Conservation (phyloP, 2,113 vertebrate species). For the Oriolus oriolus region DNA sequence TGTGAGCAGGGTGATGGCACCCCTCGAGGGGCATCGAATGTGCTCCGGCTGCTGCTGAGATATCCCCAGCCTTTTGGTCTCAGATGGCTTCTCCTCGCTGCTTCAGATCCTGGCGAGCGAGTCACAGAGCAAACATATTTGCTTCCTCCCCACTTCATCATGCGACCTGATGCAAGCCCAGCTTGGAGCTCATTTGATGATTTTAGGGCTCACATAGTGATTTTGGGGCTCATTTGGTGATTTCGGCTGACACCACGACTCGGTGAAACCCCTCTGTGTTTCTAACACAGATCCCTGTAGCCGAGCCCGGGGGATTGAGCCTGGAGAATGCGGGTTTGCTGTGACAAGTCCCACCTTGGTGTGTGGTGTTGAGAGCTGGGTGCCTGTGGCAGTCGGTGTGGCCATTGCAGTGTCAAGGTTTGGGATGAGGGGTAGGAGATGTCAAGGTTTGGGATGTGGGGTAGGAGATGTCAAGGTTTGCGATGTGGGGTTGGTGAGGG, state of each 20-base stretch:
- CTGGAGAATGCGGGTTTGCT: not conserved
- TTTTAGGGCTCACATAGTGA: not conserved
- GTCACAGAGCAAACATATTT: not conserved
- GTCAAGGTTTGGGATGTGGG: not conserved
- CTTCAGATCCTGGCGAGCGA: not conserved
- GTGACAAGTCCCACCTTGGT: not conserved
- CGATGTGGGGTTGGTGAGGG: not conserved
- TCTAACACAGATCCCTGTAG: rapidly evolving
- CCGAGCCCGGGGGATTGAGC: rapidly evolving
- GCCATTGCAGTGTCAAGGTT: rapidly evolving
- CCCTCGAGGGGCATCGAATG: not conserved
- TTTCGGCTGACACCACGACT: not conserved
- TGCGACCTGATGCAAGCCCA: not conserved
- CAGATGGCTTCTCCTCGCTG: not conserved
- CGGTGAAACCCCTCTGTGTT: not conserved
- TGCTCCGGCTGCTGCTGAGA: not conserved
- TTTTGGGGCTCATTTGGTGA: not conserved
- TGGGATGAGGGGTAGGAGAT: not conserved
- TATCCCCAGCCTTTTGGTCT: not conserved
- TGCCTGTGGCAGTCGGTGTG: not conserved
- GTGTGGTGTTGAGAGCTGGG: rapidly evolving
- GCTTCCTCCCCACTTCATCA: not conserved
- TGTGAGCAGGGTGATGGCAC: not conserved
- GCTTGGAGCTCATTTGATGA: not conserved
- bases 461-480: not conserved